Evolutionary conservation across 2,113 vertebrate genomes (phyloP), one percentile per base, ranked within the genome.

Genomic region (Centrocercus urophasianus): DNA sequence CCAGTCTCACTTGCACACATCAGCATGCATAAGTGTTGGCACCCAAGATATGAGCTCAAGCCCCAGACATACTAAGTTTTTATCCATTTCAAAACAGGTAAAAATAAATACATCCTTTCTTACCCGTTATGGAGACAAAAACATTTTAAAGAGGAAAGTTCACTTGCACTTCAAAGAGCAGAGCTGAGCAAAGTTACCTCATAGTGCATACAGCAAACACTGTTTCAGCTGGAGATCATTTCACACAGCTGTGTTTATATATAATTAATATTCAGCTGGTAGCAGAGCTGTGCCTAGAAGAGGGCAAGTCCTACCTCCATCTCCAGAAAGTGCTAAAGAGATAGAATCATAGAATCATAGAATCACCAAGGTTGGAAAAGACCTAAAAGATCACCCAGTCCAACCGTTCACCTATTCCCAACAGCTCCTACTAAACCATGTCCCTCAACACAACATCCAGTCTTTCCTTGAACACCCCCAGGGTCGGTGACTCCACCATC

Each of bases 61-160:
- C 10, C 67, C 36, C 54, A 89, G 43, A 88, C 60, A 69, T 82
- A 66, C 71, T 64, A 34, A 66, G 57, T 48, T 86, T 86, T 93
- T 77, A 93, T 77, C 57, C 72, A 28, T 83, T 90, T 90, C 70
- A 81, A 93, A 74, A 63, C 24, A 77, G 17, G 88, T 88, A 94
- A 93, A 95, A 96, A 96, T 90, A 93, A 96, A 95, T 60, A 47
- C 25, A 67, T 59, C n/a, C 38, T 83, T 88, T 81, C 88, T 86
- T 78, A 28, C 66, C 88, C 88, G 86, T 93, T 96, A 94, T 43
- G 70, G 93, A 75, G 61, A 76, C 18, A 27, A 84, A 92, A 89
- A 65, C 74, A 75, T n/a, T 48, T 22, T 43, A 92, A 67, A 82
- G 63, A 73, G 88, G 28, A 57, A 88, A 61, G 57, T 42, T 56